Conservation (phyloP, 2,888 invertebrate species). For the Ophion obscuratus region DNA sequence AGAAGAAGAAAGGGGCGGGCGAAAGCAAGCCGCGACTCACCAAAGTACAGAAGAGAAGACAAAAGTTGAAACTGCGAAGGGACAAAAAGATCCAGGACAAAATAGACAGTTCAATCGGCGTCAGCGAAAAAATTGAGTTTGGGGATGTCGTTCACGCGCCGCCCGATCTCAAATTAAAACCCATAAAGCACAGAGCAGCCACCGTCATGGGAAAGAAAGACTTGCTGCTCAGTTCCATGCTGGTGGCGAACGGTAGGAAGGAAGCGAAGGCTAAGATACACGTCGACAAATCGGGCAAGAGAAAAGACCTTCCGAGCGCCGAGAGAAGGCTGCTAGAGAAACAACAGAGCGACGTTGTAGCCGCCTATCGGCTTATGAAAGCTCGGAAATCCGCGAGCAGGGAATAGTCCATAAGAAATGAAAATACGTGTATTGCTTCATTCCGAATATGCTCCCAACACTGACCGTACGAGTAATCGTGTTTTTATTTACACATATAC, state of each 20-base stretch:
- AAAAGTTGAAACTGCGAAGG: conserved; percentile 85
- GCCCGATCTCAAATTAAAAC: conserved; percentile 86
- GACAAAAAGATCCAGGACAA: conserved; percentile 81
- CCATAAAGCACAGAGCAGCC: conserved; percentile 84
- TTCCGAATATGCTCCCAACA: neutral
- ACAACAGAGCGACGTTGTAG: conserved; percentile 86
- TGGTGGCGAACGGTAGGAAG: conserved; percentile 73
- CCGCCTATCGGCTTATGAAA: conserved; percentile 87
- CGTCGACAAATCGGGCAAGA: conserved; percentile 86
- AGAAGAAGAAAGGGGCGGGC: conserved; percentile 70
- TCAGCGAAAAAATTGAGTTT: conserved; percentile 88
- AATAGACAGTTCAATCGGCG: conserved; percentile 85
- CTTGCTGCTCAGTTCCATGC: conserved; percentile 86
- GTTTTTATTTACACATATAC: too few relatives aligned
- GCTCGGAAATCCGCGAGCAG: conserved; percentile 63
- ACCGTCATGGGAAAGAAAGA: conserved; percentile 88
- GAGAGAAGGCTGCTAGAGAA: conserved; percentile 87
- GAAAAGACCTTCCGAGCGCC: conserved; percentile 86
- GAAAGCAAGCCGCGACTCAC: conserved; percentile 80
- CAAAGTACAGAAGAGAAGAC: conserved; percentile 85
- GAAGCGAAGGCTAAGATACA: conserved; percentile 26
- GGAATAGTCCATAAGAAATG: conserved; percentile 22
- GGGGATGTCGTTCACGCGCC: conserved; percentile 91
- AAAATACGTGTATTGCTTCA: neutral
- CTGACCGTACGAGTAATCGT: too few relatives aligned